phyloP scores from a whole-genome alignment of 2,797 vertebrate species.

The Prunella strophiata region DNA sequence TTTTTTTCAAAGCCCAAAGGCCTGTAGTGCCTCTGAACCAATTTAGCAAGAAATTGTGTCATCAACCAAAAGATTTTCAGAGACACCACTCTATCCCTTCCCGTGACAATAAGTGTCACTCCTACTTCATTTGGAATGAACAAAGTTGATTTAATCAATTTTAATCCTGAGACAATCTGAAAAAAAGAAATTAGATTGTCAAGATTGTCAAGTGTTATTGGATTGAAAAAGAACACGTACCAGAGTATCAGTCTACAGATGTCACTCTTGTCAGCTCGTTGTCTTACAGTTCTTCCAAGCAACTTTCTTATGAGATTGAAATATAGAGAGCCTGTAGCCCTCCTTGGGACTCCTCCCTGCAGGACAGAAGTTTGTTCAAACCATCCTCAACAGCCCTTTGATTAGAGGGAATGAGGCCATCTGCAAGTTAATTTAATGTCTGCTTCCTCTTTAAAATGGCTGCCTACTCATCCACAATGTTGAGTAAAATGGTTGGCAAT shows the following conservation, averaged over 20 bases:
- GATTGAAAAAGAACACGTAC: not conserved
- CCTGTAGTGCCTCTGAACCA: not conserved
- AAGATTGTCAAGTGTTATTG: not conserved
- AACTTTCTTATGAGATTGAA: not conserved
- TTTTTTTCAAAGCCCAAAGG: not conserved
- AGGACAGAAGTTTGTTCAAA: not conserved
- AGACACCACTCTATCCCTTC: not conserved
- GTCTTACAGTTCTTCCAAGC: not conserved
- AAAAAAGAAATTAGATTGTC: conserved; percentile 23
- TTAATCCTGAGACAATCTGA: not conserved
- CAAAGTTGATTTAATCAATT: conserved; percentile 10
- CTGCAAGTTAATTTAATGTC: not conserved
- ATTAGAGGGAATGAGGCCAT: not conserved
- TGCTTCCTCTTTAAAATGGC: not conserved
- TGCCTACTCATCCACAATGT: not conserved
- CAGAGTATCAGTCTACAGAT: not conserved
- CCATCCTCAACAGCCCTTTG: not conserved
- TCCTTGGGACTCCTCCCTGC: not conserved
- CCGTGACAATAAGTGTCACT: not conserved
- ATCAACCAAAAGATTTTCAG: not conserved
- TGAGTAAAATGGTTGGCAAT: not conserved
- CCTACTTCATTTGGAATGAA: not conserved
- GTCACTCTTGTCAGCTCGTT: not conserved
- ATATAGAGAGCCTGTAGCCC: not conserved
- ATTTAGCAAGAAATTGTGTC: not conserved